Evolutionary conservation across 2,888 invertebrate species (phyloP), one percentile per base, ranked within the genome.

Genomic region (Lomographa bimaculata): DNA sequence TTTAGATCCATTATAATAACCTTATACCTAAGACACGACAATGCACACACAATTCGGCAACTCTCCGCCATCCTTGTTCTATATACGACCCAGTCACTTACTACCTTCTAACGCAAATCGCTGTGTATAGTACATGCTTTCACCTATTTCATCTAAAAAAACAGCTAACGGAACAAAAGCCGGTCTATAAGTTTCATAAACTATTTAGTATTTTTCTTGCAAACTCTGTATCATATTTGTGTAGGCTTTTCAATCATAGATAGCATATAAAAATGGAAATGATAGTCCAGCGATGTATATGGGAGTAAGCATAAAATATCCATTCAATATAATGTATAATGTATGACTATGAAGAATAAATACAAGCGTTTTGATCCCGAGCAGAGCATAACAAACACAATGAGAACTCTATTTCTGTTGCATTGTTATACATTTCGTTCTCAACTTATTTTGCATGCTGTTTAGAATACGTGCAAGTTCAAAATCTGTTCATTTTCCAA

Each of bases 121-220:
- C 60, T 71, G 73, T 76, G 70, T 47, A 60, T 69, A 75, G 71
- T 74, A 68, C 81, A 81, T 81, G 82, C 81, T 61, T 59, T 73
- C 65, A 65, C 78, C 74, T 73, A 72, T 54, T 52, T 64, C 62
- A 66, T 71, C 72, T 76, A 77, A n/a, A n/a, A 72, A 69, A 60
- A 66, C 66, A 64, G 60, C 66, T 65, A 69, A 64, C 60, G 57
- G 53, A 66, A 71, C 68, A 71, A 56, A 73, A 76, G 75, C 74
- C 61, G n/a, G 57, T 64, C 67, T 72, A 71, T 58, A 23, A 40
- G 30, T 34, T 32, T 40, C 28, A 45, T 16, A 23, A 21, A 44
- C 7, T 38, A 25, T 14, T 23, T 37, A 16, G 14, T 21, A 19
- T 8, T 24, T 10, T 21, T 5, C 7, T 27, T 20, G 26, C 16